Evolutionary conservation across 2,888 invertebrate species (phyloP).

Genomic region (Plemyria rubiginata): DNA sequence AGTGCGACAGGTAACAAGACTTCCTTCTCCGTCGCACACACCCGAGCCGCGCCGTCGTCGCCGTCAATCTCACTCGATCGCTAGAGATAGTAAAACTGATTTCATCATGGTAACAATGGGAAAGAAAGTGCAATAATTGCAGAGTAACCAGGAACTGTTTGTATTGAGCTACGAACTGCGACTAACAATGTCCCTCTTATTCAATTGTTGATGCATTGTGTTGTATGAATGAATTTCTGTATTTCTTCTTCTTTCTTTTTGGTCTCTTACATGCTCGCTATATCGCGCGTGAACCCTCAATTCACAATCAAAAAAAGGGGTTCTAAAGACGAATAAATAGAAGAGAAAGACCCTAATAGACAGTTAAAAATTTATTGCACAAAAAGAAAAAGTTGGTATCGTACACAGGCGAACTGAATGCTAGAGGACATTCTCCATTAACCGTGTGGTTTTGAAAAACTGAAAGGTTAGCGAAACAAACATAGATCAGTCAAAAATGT

Average conservation of each 20-base stretch:
- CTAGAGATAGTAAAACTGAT: conserved; percentile 77
- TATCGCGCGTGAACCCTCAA: background rate
- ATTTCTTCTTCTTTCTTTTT: conserved; percentile 1
- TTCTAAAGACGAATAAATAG: background rate
- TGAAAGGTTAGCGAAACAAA: too few relatives aligned
- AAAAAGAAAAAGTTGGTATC: too few relatives aligned
- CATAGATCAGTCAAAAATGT: background rate
- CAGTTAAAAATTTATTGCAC: too few relatives aligned
- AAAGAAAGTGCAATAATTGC: conserved; percentile 82
- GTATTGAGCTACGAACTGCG: conserved; percentile 28
- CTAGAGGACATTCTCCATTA: too few relatives aligned
- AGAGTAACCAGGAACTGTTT: conserved; percentile 69
- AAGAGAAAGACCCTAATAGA: background rate
- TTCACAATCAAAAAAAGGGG: background rate
- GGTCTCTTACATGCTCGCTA: background rate
- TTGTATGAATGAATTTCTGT: background rate
- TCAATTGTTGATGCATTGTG: conserved; percentile 20
- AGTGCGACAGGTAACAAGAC: conserved; percentile 70
- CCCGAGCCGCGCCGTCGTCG: conserved; percentile 50
- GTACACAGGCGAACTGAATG: too few relatives aligned
- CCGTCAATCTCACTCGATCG: conserved; percentile 76
- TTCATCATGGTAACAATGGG: conserved; percentile 78
- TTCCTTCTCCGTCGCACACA: conserved; percentile 52
- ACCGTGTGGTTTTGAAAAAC: too few relatives aligned
- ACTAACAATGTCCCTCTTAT: conserved; percentile 30